A percentile compares a stretch with the other conserved stretches of the same genome.
Conservation (phyloP, 2,113 vertebrate species). For the Cololabis saira region DNA sequence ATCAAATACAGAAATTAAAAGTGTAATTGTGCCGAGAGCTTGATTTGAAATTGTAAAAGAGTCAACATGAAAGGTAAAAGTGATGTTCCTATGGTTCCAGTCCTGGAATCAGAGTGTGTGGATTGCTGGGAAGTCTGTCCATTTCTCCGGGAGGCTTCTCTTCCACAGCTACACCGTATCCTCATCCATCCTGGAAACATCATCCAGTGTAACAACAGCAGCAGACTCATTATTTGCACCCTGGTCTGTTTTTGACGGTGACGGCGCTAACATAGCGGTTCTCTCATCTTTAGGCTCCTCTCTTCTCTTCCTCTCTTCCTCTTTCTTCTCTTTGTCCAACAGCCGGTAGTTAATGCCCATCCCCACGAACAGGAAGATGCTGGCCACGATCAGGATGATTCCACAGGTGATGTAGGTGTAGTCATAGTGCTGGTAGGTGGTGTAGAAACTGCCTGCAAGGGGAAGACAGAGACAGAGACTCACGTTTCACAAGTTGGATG, state of each 20-base stretch:
- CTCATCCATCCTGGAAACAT: conserved; percentile 71
- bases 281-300: conserved; percentile 81
- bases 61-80: too few species aligned
- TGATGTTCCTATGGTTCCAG: too few species aligned
- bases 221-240: neutral
- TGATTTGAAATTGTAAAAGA: too few species aligned
- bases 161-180: conserved; percentile 59
- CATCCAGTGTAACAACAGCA: conserved; percentile 9
- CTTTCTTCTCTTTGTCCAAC: conserved; percentile 84
- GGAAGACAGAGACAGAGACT: neutral
- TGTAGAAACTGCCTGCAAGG: conserved; percentile 85
- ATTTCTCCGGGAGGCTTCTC: too few species aligned
- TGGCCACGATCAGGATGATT: conserved; percentile 85
- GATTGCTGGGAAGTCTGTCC: too few species aligned
- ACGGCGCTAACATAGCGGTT: conserved; percentile 59
- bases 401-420: conserved; percentile 93
- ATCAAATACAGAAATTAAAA: too few species aligned
- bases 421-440: conserved; percentile 87
- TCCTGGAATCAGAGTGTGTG: too few species aligned
- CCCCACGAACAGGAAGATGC: conserved; percentile 89
- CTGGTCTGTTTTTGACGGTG: conserved; percentile 16
- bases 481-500: neutral
- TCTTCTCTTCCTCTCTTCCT: conserved; percentile 67
- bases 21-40: too few species aligned
- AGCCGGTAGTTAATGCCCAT: conserved; percentile 96